Evolutionary conservation across 2,888 invertebrate species (phyloP).

Genomic region (Acanthosepion lycidas): DNA sequence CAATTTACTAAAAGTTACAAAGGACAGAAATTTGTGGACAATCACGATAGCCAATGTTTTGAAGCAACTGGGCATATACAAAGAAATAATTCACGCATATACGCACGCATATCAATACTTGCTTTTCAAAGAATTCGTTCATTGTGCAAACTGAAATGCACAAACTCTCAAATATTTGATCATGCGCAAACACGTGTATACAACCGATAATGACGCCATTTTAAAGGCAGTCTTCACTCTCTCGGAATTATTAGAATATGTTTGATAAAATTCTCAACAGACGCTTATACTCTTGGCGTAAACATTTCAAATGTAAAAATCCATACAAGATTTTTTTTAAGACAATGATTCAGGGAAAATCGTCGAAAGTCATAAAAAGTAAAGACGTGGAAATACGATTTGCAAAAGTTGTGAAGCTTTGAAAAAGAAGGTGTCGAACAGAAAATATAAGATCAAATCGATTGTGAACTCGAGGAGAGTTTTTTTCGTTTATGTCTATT

Average conservation of each 20-base stretch:
- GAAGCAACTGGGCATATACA: too few species aligned
- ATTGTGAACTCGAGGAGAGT: neutral
- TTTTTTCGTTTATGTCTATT: neutral
- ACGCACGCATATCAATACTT: too few species aligned
- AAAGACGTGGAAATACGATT: neutral
- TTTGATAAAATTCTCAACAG: neutral
- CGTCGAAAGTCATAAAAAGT: neutral
- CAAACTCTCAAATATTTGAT: too few species aligned
- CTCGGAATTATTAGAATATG: neutral
- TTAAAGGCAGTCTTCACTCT: neutral
- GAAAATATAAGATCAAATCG: constrained; percentile 33
- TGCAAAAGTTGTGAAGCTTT: neutral
- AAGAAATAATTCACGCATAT: too few species aligned
- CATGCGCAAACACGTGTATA: too few species aligned
- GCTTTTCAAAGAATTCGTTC: too few species aligned
- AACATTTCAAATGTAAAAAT: neutral
- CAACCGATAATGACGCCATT: neutral
- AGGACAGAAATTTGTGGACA: too few species aligned
- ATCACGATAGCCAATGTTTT: too few species aligned
- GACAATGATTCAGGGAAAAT: neutral
- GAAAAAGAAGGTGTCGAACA: neutral
- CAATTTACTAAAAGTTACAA: too few species aligned
- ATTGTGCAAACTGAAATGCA: too few species aligned
- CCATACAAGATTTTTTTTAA: neutral
- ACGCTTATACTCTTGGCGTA: neutral